phyloP scores from a whole-genome alignment of 2,888 invertebrate genomes.

The Athalia circularis region DNA sequence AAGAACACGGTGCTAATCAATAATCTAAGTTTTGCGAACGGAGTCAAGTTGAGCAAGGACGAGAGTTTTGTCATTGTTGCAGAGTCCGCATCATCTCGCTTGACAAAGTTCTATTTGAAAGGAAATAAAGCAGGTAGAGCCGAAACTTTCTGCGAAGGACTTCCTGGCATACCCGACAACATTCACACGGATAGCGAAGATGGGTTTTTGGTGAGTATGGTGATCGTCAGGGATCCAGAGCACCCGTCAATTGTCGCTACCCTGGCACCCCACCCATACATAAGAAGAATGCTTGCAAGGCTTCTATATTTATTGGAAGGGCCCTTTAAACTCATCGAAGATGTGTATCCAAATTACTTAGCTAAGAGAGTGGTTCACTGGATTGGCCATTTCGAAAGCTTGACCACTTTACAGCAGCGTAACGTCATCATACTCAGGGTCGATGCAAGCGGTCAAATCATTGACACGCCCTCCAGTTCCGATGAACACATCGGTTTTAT shows the following conservation, averaged over 20 bases:
- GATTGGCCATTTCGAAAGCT: conserved; percentile 62
- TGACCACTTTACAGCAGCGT: conserved; percentile 40
- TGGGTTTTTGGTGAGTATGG: conserved; percentile 81
- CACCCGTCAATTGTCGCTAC: conserved; percentile 77
- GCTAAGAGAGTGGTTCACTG: conserved; percentile 79
- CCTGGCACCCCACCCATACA: conserved; percentile 79
- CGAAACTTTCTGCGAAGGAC: conserved; percentile 88
- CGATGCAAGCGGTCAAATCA: conserved; percentile 83
- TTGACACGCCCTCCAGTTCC: conserved; percentile 81
- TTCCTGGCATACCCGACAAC: conserved; percentile 84
- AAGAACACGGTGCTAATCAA: conserved; percentile 85
- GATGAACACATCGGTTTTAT: conserved; percentile 77
- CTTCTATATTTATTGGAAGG: conserved; percentile 78
- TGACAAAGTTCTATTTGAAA: conserved; percentile 86
- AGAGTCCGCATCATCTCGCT: conserved; percentile 81
- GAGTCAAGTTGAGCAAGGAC: conserved; percentile 87
- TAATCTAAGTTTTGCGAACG: conserved; percentile 91
- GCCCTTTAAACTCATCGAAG: conserved; percentile 80
- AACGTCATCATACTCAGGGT: conserved; percentile 76
- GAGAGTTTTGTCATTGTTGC: conserved; percentile 88
- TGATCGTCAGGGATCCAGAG: conserved; percentile 76
- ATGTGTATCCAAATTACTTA: conserved; percentile 80
- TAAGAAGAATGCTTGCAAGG: conserved; percentile 81
- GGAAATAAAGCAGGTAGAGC: conserved; percentile 87
- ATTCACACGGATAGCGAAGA: conserved; percentile 78